Conservation (phyloP, 1,140 invertebrate species). For the Thaumetopoea pityocampa region DNA sequence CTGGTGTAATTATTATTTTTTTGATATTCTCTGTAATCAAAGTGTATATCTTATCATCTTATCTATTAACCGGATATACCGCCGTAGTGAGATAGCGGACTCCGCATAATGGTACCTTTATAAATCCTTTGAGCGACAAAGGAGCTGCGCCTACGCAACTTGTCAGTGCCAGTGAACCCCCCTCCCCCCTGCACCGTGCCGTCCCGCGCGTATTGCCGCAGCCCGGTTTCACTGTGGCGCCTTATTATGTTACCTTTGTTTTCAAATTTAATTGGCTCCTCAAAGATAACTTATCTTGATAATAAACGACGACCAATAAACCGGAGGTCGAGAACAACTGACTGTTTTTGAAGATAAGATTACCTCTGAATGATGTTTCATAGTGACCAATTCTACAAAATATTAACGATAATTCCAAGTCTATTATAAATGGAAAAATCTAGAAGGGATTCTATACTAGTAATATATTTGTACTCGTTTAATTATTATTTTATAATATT, state of each 20-base stretch:
- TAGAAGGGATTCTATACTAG: too few relatives aligned
- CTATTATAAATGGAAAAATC: background rate
- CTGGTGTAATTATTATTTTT: too few relatives aligned
- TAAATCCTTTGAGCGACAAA: conserved; percentile 57
- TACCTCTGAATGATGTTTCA: conserved; percentile 49
- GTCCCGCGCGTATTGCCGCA: conserved; percentile 7
- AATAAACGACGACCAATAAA: conserved; percentile 74
- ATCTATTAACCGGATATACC: conserved; percentile 6
- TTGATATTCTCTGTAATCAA: too few relatives aligned
- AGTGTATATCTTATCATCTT: conserved; percentile 5
- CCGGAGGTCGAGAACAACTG: conserved; percentile 56
- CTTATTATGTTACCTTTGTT: conserved; percentile 75
- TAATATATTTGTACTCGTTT: too few relatives aligned
- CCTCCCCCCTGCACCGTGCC: conserved; percentile 19
- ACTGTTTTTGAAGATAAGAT: conserved; percentile 62
- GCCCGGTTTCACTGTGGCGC: conserved; percentile 52
- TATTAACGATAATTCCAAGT: background rate
- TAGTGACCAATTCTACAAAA: conserved; percentile 30
- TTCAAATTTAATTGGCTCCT: conserved; percentile 75
- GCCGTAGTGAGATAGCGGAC: conserved; percentile 36
- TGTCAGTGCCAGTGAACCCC: conserved; percentile 41
- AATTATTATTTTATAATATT: too few relatives aligned
- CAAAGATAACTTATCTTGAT: conserved; percentile 73
- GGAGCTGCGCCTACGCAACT: conserved; percentile 57
- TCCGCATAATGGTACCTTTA: conserved; percentile 37